Conservation (phyloP, 2,113 vertebrate species). For the Petromus typicus region DNA sequence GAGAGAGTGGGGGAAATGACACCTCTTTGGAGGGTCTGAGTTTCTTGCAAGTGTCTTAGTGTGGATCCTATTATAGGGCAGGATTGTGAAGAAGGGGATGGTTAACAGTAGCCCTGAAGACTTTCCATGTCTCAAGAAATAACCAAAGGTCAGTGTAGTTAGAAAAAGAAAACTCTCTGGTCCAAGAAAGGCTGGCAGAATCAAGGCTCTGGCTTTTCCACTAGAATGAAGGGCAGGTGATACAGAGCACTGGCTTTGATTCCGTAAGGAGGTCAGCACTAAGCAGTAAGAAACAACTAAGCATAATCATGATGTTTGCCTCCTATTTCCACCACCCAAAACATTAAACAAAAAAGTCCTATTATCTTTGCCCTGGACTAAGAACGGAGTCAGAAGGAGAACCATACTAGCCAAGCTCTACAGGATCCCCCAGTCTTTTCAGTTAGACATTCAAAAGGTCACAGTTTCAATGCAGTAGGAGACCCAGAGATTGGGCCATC, state of each 20-base stretch:
- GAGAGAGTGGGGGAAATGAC: not conserved
- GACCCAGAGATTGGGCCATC: not conserved
- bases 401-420: rapidly evolving
- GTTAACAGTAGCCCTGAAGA: not conserved
- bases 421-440: not conserved
- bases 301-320: not conserved
- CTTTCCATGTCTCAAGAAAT: not conserved
- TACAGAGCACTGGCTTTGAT: not conserved
- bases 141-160: not conserved
- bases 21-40: not conserved
- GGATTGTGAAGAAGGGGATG: not conserved
- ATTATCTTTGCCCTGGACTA: not conserved
- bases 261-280: not conserved
- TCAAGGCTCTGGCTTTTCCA: slow-evolving; percentile 56
- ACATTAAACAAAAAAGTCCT: not conserved
- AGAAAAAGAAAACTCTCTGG: not conserved
- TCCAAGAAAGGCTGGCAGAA: slow-evolving; percentile 66
- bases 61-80: not conserved
- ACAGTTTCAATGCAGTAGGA: slow-evolving; percentile 3
- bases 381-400: not conserved
- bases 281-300: not conserved
- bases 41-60: not conserved
- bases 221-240: slow-evolving; percentile 53
- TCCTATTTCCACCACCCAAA: not conserved
- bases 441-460: slow-evolving; percentile 52